A percentile compares a stretch with the other conserved stretches of the same genome.
phyloP scores from a whole-genome alignment of 2,113 vertebrate genomes.

The Lagenorhynchus albirostris region DNA sequence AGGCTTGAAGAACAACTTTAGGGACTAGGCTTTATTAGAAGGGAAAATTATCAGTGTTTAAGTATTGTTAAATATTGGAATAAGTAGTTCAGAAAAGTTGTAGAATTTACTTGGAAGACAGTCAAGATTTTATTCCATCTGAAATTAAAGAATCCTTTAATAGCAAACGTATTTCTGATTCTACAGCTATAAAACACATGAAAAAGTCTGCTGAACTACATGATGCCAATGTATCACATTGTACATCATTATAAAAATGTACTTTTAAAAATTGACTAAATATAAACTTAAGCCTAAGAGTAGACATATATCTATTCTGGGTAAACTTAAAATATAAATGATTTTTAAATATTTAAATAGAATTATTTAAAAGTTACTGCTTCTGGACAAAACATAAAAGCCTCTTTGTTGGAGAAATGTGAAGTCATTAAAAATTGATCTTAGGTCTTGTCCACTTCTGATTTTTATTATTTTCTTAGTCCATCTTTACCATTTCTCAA shows the following conservation, averaged over 20 bases:
- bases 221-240: slow-evolving; percentile 32
- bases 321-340: slow-evolving; percentile 61
- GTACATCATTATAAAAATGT: slow-evolving; percentile 41
- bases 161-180: slow-evolving; percentile 61
- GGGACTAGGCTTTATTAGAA: not conserved
- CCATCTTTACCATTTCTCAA: slow-evolving; percentile 19
- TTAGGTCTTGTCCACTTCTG: slow-evolving; percentile 19
- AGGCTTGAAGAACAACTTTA: not conserved
- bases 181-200: slow-evolving; percentile 34
- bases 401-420: slow-evolving; percentile 8
- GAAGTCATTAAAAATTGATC: slow-evolving; percentile 54
- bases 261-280: slow-evolving; percentile 47
- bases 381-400: slow-evolving; percentile 46
- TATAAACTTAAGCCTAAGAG: slow-evolving; percentile 31
- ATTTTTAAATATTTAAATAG: slow-evolving; percentile 54
- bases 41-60: not conserved
- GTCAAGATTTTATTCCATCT: slow-evolving; percentile 53
- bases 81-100: slow-evolving; percentile 40
- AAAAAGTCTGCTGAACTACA: slow-evolving; percentile 33
- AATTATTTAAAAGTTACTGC: slow-evolving; percentile 50
- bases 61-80: not conserved
- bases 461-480: slow-evolving; percentile 55
- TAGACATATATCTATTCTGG: not conserved
- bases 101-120: slow-evolving; percentile 49
- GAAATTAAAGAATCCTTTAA: slow-evolving; percentile 61